Base-by-base conservation (phyloP, 2,888 invertebrate species). In the Muschampia plurimacula region DNA sequence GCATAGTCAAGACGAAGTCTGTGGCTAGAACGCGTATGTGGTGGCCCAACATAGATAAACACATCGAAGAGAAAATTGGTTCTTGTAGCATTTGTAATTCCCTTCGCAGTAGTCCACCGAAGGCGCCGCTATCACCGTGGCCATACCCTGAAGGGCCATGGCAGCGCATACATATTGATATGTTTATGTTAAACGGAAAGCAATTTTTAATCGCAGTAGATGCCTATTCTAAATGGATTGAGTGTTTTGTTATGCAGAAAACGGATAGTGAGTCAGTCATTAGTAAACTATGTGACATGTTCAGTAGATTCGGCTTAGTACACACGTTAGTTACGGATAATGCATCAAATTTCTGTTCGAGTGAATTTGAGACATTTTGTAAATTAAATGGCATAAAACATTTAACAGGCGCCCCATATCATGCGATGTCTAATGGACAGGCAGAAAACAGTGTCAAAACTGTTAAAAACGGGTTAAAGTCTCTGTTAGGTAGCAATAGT, bases 171-270 rank as follows among this genome's bases (percentile, higher is more conserved):
- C 49, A 49, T 49, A 49, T 49, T 49, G 49, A 49, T 49, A 49
- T 49, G 49, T 49, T 49, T 49, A n/a, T 49, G 49, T 49, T 49
- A 49, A 49, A 49, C 5, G 49, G 49, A 4, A 49, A n/a, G 28
- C 59, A 59, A 59, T 59, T 59, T 22, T 59, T 59, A 59, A 59
- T 22, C 59, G 59, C 10, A 59, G 59, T 59, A 59, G 59, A 59
- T 32, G 59, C 59, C 32, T 59, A 59, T 6, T 36, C 62, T 3
- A 62, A 62, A 62, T 62, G 32, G 36, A 39, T 62, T 28, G n/a
- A 62, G 13, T 62, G 62, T 28, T 59, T 59, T 59, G 28, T 32
- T 12, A 59, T 59, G 59, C 59, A 59, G 28, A 59, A 59, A 32
- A 59, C 13, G 3, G 59, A 59, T 59, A 59, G 59, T n/a, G 59